phyloP scores from a whole-genome alignment of 2,113 vertebrate genomes.

The Mionectes macconnelli region DNA sequence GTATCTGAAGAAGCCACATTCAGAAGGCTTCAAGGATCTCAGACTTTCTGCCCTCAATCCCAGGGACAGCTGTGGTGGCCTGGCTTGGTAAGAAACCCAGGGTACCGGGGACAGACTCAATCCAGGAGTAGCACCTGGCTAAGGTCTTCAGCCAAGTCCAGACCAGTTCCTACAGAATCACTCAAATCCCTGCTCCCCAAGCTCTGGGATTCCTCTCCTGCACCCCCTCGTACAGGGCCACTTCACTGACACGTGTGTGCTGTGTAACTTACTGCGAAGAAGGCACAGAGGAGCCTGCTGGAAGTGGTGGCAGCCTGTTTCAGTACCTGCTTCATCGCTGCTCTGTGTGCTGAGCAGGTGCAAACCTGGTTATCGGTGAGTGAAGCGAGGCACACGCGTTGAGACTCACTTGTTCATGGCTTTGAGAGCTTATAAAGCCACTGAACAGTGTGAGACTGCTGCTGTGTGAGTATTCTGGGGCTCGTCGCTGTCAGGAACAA shows the following conservation, averaged over 20 bases:
- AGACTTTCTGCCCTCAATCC: background rate
- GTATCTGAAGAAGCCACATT: background rate
- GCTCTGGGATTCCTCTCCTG: background rate
- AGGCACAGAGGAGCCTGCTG: background rate
- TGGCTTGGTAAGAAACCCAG: fast-evolving
- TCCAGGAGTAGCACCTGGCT: background rate
- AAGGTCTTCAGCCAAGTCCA: background rate
- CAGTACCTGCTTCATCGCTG: background rate
- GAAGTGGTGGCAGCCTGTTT: background rate
- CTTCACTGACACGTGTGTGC: background rate
- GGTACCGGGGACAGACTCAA: background rate
- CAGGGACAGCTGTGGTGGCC: background rate
- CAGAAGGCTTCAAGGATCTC: background rate
- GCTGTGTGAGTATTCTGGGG: background rate
- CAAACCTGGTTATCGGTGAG: background rate
- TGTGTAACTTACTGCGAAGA: fast-evolving
- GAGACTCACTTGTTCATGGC: background rate
- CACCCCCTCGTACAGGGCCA: fast-evolving
- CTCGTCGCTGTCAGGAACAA: background rate
- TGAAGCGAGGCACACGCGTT: fast-evolving
- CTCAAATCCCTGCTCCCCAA: background rate
- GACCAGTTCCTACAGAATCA: background rate
- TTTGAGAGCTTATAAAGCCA: background rate
- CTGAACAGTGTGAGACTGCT: background rate
- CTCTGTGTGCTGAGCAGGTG: background rate